Conservation (phyloP, 2,888 invertebrate species). For the Amiota mariae region DNA sequence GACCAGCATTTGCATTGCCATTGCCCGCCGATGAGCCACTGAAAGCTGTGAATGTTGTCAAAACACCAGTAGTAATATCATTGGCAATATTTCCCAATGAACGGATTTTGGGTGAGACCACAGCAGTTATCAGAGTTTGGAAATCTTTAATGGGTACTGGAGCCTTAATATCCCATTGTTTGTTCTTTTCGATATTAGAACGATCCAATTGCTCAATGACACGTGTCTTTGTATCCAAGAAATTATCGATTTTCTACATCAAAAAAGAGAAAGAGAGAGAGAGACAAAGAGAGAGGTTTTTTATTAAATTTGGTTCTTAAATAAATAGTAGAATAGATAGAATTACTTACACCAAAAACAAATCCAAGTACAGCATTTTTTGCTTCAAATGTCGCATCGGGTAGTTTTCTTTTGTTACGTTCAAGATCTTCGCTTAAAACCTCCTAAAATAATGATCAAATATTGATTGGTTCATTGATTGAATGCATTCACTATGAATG, state of each 20-base stretch:
- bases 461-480: neutral
- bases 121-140: slow-evolving; percentile 80
- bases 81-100: slow-evolving; percentile 81
- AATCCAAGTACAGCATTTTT: slow-evolving; percentile 87
- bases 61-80: slow-evolving; percentile 77
- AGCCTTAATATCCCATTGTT: slow-evolving; percentile 81
- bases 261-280: neutral
- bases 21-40: slow-evolving; percentile 73
- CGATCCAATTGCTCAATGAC: slow-evolving; percentile 81
- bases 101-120: slow-evolving; percentile 82
- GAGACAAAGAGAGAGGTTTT: too few relatives aligned
- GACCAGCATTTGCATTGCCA: slow-evolving; percentile 71
- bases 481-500: too few relatives aligned
- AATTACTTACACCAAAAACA: slow-evolving; percentile 84
- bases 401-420: slow-evolving; percentile 85
- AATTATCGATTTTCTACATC: slow-evolving; percentile 85
- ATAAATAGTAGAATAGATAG: neutral
- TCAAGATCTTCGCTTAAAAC: slow-evolving; percentile 74
- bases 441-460: slow-evolving; percentile 69
- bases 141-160: slow-evolving; percentile 79
- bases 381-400: slow-evolving; percentile 80
- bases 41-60: slow-evolving; percentile 75
- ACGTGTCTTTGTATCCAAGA: slow-evolving; percentile 86
- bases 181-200: slow-evolving; percentile 84
- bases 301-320: neutral